Percentiles rank a stretch among this genome's conserved stretches.
Evolutionary conservation across 2,113 vertebrate species (phyloP).

Genomic region (Riparia riparia): DNA sequence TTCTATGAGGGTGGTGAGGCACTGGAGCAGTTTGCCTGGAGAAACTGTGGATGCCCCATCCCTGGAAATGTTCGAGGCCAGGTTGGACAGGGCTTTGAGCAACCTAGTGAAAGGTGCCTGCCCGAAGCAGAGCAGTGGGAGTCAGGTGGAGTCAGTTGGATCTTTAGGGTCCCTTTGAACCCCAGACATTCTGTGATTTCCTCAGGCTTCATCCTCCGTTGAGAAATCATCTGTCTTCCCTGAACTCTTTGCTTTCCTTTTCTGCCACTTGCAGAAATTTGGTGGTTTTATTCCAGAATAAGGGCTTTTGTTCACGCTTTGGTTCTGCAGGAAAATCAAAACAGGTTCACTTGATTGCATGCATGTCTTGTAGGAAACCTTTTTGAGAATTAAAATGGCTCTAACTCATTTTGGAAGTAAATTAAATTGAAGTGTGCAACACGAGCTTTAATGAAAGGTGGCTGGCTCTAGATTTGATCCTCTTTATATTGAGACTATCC

Average conservation of each 20-base stretch:
- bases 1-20: background rate
- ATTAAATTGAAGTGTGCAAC: background rate
- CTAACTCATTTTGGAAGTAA: background rate
- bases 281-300: background rate
- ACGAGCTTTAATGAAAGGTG: background rate
- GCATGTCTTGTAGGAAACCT: background rate
- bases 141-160: background rate
- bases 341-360: fast-evolving
- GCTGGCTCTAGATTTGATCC: background rate
- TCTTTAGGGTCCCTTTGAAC: background rate
- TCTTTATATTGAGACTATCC: background rate
- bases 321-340: background rate
- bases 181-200: background rate
- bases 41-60: background rate
- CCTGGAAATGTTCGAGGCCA: background rate
- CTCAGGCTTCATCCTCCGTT: background rate
- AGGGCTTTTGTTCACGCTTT: background rate
- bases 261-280: fast-evolving
- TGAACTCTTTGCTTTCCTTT: background rate
- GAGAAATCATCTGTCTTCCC: background rate
- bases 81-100: background rate
- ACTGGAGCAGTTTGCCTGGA: background rate
- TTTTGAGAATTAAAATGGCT: background rate
- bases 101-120: background rate
- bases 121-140: background rate